Base-by-base conservation (phyloP, 1,140 invertebrate genomes). In the Belonocnema kinseyi region DNA sequence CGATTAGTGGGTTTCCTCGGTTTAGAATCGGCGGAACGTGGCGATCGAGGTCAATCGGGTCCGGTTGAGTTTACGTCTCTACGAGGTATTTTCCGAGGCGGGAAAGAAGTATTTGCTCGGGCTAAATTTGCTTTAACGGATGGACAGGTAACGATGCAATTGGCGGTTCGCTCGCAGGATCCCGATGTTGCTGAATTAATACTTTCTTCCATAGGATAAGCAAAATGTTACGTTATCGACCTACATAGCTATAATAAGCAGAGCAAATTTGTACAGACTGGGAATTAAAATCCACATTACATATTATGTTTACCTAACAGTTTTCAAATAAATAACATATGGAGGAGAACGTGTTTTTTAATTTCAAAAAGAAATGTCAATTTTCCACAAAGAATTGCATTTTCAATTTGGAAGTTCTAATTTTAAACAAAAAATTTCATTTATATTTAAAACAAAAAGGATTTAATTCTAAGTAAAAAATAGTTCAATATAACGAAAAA, bases 1-100 rank as follows among this genome's bases (percentile, higher is more conserved):
- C 98, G 96, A 89, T 95, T 99, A 10, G 92, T 97, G 3, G 94
- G 94, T 85, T 98, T 97, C 88, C 92, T 99, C 61, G 98, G 98
- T 0, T 92, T 99, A 87, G 96, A 96, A 79, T 94, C 97, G 0
- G 95, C 97, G 82, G 95, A 99, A 89, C 92, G 96, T 11, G 96
- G 95, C 7, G 97, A 99, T 85, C 95, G 95, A 84, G 95, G 99
- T 11, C 94, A 95, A 0, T 94, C 97, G 79, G 97, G 96, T 7
- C 96, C 97, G 84, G 94, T 94, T 58, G 93, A 94, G 6, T 98
- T 99, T 86, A 95, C 95, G 0, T 93, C 95, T 73, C 91, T 98
- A 70, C 94, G 96, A 76, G 97, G 96, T 92, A 93, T 97, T 0
- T 98, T 97, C 87, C 93, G 98, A 56, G 97, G 97, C 10, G 97